phyloP scores from a whole-genome alignment of 2,888 invertebrate genomes.

The Pocota personata region DNA sequence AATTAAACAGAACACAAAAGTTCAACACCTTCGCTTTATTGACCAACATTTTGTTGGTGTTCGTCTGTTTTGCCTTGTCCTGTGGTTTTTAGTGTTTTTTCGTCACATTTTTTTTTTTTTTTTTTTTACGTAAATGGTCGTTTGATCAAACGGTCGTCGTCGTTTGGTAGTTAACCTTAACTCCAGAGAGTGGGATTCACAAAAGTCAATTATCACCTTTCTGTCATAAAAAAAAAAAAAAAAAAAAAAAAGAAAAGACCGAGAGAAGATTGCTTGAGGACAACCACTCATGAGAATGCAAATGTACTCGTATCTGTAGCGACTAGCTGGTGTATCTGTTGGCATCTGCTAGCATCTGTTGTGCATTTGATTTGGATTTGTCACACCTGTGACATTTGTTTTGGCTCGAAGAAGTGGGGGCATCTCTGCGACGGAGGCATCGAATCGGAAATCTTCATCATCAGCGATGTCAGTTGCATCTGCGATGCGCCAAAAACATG shows the following conservation, averaged over 20 bases:
- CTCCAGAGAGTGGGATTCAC: slow-evolving; percentile 52
- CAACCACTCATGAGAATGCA: slow-evolving; percentile 22
- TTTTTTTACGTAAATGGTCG: slow-evolving; percentile 20
- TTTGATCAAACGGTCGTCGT: slow-evolving; percentile 33
- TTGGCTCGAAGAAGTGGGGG: slow-evolving; percentile 18
- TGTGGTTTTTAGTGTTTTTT: slow-evolving; percentile 37
- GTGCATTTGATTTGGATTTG: slow-evolving; percentile 49
- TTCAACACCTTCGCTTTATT: slow-evolving; percentile 73
- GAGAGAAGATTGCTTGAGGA: slow-evolving; percentile 10
- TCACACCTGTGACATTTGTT: slow-evolving; percentile 67
- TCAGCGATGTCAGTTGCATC: slow-evolving; percentile 25
- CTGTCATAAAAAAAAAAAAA: slow-evolving; percentile 33
- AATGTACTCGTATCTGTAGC: slow-evolving; percentile 9
- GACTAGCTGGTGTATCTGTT: not conserved
- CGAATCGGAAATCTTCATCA: slow-evolving; percentile 48
- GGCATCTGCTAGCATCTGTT: slow-evolving; percentile 47
- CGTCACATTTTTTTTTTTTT: slow-evolving; percentile 35
- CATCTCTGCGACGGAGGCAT: slow-evolving; percentile 29
- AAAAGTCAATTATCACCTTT: slow-evolving; percentile 57
- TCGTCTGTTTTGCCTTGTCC: slow-evolving; percentile 9
- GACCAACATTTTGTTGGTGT: slow-evolving; percentile 66
- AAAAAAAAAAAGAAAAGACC: not conserved
- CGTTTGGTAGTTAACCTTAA: slow-evolving; percentile 56
- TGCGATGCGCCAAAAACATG: slow-evolving; percentile 14
- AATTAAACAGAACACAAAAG: slow-evolving; percentile 71